Evolutionary conservation across 2,113 vertebrate genomes (phyloP).

Genomic region (Helogale parvula): DNA sequence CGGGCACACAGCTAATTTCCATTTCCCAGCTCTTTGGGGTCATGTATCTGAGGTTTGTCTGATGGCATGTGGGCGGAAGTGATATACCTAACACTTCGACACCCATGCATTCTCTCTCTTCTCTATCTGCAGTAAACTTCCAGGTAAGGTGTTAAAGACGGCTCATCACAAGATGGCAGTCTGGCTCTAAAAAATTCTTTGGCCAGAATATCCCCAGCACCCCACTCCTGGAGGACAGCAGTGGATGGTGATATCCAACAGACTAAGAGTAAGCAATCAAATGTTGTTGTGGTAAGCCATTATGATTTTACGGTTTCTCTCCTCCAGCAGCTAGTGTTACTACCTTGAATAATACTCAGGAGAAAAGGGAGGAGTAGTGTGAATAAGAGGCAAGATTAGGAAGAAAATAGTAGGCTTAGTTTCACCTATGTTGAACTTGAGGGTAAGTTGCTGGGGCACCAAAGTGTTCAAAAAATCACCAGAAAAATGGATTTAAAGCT

Average conservation of each 20-base stretch:
- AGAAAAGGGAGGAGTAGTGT: not conserved
- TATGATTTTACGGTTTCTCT: not conserved
- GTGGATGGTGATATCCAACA: fast-evolving
- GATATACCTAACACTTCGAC: not conserved
- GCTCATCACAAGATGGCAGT: fast-evolving
- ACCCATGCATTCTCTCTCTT: not conserved
- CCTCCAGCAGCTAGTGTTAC: not conserved
- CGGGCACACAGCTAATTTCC: not conserved
- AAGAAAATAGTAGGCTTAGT: not conserved
- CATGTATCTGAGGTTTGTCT: not conserved
- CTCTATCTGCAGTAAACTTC: not conserved
- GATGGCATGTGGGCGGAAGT: not conserved
- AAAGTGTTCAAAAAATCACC: not conserved
- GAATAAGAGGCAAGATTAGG: not conserved
- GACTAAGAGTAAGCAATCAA: not conserved
- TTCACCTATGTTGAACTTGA: not conserved
- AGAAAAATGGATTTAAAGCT: not conserved
- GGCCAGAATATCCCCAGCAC: not conserved
- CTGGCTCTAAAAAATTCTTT: not conserved
- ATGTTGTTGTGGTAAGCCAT: not conserved
- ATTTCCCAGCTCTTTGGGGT: not conserved
- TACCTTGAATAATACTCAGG: not conserved
- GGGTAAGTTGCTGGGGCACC: not conserved
- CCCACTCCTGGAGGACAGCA: fast-evolving
- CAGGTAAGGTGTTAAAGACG: not conserved